Evolutionary conservation across 2,113 vertebrate species (phyloP), one percentile per base, ranked within the genome.

Genomic region (Sturnus vulgaris): DNA sequence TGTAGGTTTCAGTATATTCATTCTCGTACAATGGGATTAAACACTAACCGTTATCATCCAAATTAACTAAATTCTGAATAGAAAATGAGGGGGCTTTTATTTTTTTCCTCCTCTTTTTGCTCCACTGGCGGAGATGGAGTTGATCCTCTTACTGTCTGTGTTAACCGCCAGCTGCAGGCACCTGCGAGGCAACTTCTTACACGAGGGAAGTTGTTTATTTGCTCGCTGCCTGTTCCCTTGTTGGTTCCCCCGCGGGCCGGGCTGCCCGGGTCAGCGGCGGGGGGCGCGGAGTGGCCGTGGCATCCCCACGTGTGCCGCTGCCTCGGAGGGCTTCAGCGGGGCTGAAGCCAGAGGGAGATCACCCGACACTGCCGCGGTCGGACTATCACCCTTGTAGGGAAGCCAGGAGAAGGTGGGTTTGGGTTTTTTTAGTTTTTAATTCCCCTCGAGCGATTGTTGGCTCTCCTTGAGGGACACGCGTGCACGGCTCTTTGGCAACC

Each of bases 111-210:
- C 46, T 52, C 83, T 56, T 66, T 69, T 75, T 79, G 91, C 93
- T 92, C 61, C 93, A 39, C 96, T 81, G 64, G 77, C 77, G 28
- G 95, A 93, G 95, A 47, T 64, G 95, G 95, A 95, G 96, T 96
- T 98, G 97, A 98, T 98, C 98, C 98, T 98, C 98, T 98, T 98
- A 98, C 96, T 63, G 97, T 83, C 73, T 96, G 97, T 97, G 98
- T 98, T 98, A 98, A 98, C 97, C 71, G 97, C 98, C 98, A 98
- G 98, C 99, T 98, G 98, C 98, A 96, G 96, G 96, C 98, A 97
- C 91, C 96, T 96, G 97, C 39, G 20, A 90, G 84, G 68, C 78
- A 59, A 82, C 60, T 78, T 82, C 83, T 78, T 79, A 86, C 76
- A 61, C 82, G 24, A 70, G 94, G 42, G 11, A 80, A 79, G 85